A percentile compares a stretch with the other conserved stretches of the same genome.
Evolutionary conservation across 2,888 invertebrate species (phyloP).

Genomic region (Blomia tropicalis): DNA sequence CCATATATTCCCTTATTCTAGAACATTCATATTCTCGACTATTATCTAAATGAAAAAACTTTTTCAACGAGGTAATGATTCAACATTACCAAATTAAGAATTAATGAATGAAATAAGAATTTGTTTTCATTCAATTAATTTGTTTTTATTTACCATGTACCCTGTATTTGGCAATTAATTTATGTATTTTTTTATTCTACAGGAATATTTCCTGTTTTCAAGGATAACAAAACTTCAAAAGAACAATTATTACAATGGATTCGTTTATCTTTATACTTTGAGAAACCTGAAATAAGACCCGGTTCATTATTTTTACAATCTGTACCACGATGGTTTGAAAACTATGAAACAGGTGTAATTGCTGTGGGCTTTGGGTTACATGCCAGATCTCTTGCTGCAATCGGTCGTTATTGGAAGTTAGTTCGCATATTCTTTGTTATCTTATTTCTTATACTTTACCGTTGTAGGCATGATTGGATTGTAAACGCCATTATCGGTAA

Average conservation of each 20-base stretch:
- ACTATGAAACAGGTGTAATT: not conserved
- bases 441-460: too few relatives aligned
- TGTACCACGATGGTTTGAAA: not conserved
- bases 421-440: too few relatives aligned
- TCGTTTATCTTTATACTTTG: slow-evolving; percentile 1
- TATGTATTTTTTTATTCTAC: too few relatives aligned
- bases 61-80: too few relatives aligned
- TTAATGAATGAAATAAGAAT: too few relatives aligned
- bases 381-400: not conserved
- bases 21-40: too few relatives aligned
- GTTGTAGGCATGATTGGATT: slow-evolving; percentile 16
- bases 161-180: too few relatives aligned
- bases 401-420: not conserved
- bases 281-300: not conserved
- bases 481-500: slow-evolving; percentile 17
- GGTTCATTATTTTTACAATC: not conserved
- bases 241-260: not conserved
- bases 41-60: too few relatives aligned
- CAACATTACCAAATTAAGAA: too few relatives aligned
- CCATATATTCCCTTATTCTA: too few relatives aligned
- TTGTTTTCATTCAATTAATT: too few relatives aligned
- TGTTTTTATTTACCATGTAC: too few relatives aligned
- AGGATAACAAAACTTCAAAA: not conserved
- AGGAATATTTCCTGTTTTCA: not conserved
- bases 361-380: not conserved